phyloP scores from a whole-genome alignment of 1,140 invertebrate species.

The Apis laboriosa region DNA sequence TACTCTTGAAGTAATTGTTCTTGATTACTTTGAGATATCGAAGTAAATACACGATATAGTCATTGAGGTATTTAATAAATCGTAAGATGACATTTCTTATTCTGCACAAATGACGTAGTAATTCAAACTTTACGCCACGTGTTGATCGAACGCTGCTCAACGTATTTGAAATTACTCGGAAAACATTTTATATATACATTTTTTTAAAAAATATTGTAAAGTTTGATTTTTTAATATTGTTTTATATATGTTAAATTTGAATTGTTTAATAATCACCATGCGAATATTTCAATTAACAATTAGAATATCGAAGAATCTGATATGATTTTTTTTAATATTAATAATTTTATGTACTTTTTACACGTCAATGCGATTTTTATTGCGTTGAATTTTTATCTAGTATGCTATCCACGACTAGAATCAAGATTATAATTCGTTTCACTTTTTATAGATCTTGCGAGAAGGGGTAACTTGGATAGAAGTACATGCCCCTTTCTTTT shows the following conservation, averaged over 20 bases:
- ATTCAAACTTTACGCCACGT: constrained; percentile 51
- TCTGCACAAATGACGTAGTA: constrained; percentile 31
- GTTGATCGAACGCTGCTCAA: constrained; percentile 18
- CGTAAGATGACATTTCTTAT: not conserved
- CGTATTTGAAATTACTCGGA: not conserved
- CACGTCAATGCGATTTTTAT: not conserved
- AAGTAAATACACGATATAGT: not conserved
- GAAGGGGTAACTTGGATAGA: not conserved
- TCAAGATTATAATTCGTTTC: constrained; percentile 25
- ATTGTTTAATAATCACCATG: not conserved
- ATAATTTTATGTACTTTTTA: not conserved
- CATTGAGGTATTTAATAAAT: no score
- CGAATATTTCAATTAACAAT: not conserved
- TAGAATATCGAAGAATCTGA: not conserved
- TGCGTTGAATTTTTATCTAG: not conserved
- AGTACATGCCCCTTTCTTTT: not conserved
- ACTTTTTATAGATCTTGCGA: no score
- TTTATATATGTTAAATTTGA: no score
- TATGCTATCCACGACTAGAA: not conserved
- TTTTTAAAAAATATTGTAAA: not conserved
- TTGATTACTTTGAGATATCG: not conserved
- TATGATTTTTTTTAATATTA: not conserved
- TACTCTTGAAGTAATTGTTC: not conserved
- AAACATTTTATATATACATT: not conserved
- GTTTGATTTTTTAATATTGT: not conserved